Percentiles rank a stretch among this genome's conserved stretches.
Evolutionary conservation across 2,113 vertebrate species (phyloP).

Genomic region (Pachycephala philippinensis): DNA sequence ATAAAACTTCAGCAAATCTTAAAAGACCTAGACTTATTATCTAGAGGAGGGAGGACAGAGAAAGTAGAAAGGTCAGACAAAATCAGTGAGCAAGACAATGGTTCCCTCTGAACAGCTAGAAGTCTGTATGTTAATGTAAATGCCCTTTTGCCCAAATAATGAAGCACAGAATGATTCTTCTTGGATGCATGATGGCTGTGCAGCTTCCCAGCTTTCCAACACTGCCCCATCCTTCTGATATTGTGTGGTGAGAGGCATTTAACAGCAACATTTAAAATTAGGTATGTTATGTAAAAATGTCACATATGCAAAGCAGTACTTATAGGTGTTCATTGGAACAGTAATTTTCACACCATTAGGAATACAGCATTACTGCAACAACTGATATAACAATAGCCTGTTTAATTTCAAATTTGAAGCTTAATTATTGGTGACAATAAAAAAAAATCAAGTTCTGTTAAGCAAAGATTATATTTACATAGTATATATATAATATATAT

Average conservation of each 20-base stretch:
- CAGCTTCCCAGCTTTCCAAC: neutral
- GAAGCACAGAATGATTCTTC: neutral
- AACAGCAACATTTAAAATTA: neutral
- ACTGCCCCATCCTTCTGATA: neutral
- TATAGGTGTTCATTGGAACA: neutral
- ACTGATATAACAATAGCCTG: neutral
- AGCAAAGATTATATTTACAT: neutral
- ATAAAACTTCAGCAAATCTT: neutral
- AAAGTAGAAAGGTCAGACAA: neutral
- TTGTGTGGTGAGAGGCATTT: neutral
- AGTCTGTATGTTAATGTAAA: neutral
- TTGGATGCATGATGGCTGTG: accelerated
- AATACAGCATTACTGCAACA: neutral
- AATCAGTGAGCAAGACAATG: neutral
- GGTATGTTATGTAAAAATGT: neutral
- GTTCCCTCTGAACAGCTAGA: neutral
- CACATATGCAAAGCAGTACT: neutral
- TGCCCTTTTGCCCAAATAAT: neutral
- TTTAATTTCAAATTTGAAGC: neutral
- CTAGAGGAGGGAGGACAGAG: neutral
- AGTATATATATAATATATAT: too few relatives aligned
- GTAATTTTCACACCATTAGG: neutral
- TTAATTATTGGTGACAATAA: neutral
- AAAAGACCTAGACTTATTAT: neutral
- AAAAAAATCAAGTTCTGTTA: neutral